Base-by-base conservation (phyloP, 30 jellyfish, hydroid and myxozoan species). In the Cassiopea andromeda region DNA sequence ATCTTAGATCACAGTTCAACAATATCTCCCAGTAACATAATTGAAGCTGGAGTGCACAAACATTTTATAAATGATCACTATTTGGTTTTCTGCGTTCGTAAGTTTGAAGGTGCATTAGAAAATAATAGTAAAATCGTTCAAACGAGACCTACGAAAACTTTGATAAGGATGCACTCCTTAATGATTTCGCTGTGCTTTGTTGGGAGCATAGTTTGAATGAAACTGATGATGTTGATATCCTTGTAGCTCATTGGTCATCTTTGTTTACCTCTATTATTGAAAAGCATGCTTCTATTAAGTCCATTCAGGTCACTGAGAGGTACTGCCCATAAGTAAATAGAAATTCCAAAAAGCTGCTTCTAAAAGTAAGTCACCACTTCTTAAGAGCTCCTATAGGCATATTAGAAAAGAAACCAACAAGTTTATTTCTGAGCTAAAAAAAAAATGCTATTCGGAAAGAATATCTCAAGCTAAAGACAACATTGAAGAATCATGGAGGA, bases 1-100 rank as follows among this genome's bases (percentile, higher is more conserved):
- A 70, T 83, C 78, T 64, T 83, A 46, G 92, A 48, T 73, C 92
- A 83, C 67, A 27, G 69, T 83, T 85, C 85, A 2, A 83, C 85
- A 48, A 47, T 67, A 46, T 69, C 76, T 83, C 73, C 92, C 48
- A 57, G 84, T 44, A 50, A 73, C 46, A 83, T 83, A 60, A 47
- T 82, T 18, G 50, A 71, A 50, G 0, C 85, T 18, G 92, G 92
- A 44, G 92, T 69, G 67, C 77, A 69, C 70, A 83, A 45, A 58
- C 75, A 1, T 46, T 83, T 61, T 44, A 18, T 83, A 43, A 83
- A 85, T 69, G 92, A 83, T 71, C 92, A 48, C 48, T 69, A 44
- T 70, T 43, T 69, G 76, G 91, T 82, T 14, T 82, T 4, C 84
- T 67, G 84, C 70, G 44, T 82, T 82, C 82, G 83, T 16, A 66